Evolutionary conservation across 2,888 invertebrate species (phyloP).

Genomic region (Bimastos eiseni): DNA sequence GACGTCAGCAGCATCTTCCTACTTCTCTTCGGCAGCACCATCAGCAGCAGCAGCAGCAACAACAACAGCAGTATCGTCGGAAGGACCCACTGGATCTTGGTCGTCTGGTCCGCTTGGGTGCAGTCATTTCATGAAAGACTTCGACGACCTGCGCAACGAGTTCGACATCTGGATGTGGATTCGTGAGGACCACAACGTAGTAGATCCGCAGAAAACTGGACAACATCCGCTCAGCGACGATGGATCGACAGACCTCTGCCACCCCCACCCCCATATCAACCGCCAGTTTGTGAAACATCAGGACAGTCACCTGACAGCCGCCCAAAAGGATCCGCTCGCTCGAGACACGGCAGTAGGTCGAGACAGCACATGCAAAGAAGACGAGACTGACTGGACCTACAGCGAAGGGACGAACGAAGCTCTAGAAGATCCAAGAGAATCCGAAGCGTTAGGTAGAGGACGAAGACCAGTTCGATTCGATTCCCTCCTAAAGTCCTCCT

Average conservation of each 20-base stretch:
- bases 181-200: neutral
- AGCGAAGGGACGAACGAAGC: neutral
- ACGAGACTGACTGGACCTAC: neutral
- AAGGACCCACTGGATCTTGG: neutral
- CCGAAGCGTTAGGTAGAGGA: neutral
- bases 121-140: neutral
- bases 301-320: neutral
- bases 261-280: neutral
- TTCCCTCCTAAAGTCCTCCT: neutral
- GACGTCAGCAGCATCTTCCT: neutral
- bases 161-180: conserved; percentile 24
- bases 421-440: neutral
- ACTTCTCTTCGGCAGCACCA: neutral
- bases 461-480: neutral
- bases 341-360: neutral
- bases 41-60: neutral
- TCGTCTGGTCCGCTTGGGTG: neutral
- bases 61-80: neutral
- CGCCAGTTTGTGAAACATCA: neutral
- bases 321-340: neutral
- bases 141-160: neutral
- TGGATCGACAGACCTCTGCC: neutral
- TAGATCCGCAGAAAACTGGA: neutral
- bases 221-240: neutral
- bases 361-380: neutral